Conservation (phyloP, 2,888 invertebrate genomes). For the Artemia sinica region DNA sequence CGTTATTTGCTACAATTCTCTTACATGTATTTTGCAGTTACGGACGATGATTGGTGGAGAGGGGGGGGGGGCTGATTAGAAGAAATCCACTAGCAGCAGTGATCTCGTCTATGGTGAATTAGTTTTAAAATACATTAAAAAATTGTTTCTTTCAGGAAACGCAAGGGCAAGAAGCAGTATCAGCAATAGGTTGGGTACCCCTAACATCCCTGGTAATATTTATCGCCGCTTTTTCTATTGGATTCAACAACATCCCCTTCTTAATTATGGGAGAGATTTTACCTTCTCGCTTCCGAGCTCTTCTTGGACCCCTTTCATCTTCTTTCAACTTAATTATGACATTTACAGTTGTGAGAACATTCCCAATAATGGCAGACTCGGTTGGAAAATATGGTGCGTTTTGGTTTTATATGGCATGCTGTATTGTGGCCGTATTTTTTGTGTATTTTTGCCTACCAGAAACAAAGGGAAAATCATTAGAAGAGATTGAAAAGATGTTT, state of each 20-base stretch:
- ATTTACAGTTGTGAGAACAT: constrained; percentile 20
- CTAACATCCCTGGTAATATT: constrained; percentile 21
- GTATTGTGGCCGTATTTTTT: constrained; percentile 15
- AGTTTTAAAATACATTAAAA: too few relatives aligned
- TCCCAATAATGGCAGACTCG: constrained; percentile 19
- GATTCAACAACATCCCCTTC: constrained; percentile 23
- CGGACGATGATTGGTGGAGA: too few relatives aligned
- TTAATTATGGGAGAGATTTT: constrained; percentile 24
- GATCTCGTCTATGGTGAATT: too few relatives aligned
- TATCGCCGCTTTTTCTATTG: constrained; percentile 22
- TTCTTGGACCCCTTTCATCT: constrained; percentile 22
- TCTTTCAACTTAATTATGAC: constrained; percentile 22
- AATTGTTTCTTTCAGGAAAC: constrained; percentile 1
- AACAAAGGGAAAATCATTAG: constrained; percentile 21
- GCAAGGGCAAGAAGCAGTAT: constrained; percentile 12
- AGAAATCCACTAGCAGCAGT: too few relatives aligned
- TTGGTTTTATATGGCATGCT: constrained; percentile 22
- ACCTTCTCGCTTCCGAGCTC: constrained; percentile 22
- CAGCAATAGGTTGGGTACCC: constrained; percentile 21
- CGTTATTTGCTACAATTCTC: too few relatives aligned
- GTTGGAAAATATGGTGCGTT: constrained; percentile 20
- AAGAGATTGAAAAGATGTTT: constrained; percentile 21
- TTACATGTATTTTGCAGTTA: too few relatives aligned
- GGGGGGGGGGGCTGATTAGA: too few relatives aligned
- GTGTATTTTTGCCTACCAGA: constrained; percentile 21